phyloP scores from a whole-genome alignment of 2,888 invertebrate species.

The Catocala nupta region DNA sequence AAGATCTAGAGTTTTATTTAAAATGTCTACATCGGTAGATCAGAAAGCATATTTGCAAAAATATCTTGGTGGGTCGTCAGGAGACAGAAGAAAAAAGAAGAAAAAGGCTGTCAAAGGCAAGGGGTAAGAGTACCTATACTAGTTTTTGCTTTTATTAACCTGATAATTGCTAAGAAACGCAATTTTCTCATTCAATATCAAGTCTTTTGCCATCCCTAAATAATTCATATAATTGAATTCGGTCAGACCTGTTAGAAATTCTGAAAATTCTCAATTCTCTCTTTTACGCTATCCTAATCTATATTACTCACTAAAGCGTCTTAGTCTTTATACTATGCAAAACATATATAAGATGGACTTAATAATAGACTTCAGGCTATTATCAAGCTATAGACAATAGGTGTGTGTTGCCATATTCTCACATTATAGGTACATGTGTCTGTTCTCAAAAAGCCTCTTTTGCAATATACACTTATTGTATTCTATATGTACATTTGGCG shows the following conservation, averaged over 20 bases:
- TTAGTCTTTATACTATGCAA: neutral
- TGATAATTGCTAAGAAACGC: no score
- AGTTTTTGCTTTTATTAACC: neutral
- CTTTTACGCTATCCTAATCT: neutral
- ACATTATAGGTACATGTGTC: no score
- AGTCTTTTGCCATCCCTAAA: no score
- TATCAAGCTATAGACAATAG: no score
- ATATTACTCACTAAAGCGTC: neutral
- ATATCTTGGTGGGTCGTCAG: constrained; percentile 90
- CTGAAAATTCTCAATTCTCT: neutral
- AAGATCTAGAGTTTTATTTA: neutral
- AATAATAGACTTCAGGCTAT: no score
- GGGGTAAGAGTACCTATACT: constrained; percentile 67
- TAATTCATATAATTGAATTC: no score
- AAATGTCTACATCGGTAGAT: constrained; percentile 84
- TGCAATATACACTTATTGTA: no score
- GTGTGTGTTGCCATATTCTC: no score
- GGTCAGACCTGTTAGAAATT: no score
- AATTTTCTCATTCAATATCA: no score
- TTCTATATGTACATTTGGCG: no score
- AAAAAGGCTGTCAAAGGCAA: constrained; percentile 80
- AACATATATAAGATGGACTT: neutral
- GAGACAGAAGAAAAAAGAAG: constrained; percentile 90
- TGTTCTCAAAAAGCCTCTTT: no score
- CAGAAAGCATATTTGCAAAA: constrained; percentile 94